Conservation (phyloP, 2,797 vertebrate genomes). For the Lagocephalus sceleratus region DNA sequence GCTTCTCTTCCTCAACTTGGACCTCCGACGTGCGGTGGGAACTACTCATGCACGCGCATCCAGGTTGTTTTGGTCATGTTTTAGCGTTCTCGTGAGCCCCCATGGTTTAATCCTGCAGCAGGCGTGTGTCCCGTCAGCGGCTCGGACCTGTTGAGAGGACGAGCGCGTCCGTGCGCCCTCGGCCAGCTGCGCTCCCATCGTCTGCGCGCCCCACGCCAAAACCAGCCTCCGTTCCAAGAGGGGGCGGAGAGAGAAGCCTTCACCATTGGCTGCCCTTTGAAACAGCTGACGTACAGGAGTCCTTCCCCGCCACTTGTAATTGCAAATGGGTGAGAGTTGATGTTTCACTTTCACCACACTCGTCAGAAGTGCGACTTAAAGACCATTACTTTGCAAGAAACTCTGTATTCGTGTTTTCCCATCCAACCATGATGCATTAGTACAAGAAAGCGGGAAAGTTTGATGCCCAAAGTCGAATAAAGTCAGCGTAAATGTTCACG, state of each 20-base stretch:
- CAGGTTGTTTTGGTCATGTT: constrained; percentile 13
- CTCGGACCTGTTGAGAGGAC: constrained; percentile 23
- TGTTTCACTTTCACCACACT: too few species aligned
- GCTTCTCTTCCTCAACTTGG: constrained; percentile 14
- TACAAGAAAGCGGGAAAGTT: too few species aligned
- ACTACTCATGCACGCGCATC: constrained; percentile 22
- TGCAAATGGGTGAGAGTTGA: too few species aligned
- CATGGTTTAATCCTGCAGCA: constrained; percentile 35
- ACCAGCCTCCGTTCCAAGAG: not conserved
- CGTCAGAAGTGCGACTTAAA: too few species aligned
- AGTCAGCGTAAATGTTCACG: too few species aligned
- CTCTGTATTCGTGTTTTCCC: too few species aligned
- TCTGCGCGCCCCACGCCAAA: too few species aligned
- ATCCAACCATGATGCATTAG: too few species aligned
- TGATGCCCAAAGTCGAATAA: too few species aligned
- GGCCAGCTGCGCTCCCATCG: constrained; percentile 58
- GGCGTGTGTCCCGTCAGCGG: not conserved
- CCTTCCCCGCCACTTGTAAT: too few species aligned
- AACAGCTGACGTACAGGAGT: not conserved
- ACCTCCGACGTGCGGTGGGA: constrained; percentile 10
- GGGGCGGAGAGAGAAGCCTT: constrained; percentile 18
- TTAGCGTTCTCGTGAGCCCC: constrained; percentile 34
- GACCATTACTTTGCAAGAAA: too few species aligned
- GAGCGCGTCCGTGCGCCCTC: constrained; percentile 9
- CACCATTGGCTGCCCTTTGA: constrained; percentile 46